Conservation (phyloP, 2,113 vertebrate genomes). For the Upupa epops region DNA sequence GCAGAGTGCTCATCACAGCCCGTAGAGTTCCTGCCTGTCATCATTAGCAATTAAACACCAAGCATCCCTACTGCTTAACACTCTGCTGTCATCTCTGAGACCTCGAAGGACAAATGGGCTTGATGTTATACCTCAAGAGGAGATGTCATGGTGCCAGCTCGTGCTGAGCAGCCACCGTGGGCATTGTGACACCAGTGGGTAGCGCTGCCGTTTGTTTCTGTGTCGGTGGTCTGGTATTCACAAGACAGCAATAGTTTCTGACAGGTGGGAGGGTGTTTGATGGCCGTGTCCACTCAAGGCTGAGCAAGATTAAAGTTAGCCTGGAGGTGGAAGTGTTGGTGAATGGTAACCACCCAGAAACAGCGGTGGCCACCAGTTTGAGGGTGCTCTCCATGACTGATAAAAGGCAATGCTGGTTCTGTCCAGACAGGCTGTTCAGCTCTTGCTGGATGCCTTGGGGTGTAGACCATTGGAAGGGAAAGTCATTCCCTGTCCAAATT, state of each 20-base stretch:
- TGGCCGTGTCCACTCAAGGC: background rate
- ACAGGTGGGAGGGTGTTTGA: background rate
- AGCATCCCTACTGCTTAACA: background rate
- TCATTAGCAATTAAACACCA: constrained; percentile 10
- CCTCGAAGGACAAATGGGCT: background rate
- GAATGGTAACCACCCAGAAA: background rate
- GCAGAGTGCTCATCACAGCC: background rate
- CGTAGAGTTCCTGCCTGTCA: background rate
- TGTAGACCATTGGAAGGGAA: background rate
- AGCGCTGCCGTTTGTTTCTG: too few relatives aligned
- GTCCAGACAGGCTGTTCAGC: background rate
- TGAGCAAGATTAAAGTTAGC: background rate
- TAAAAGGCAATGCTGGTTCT: background rate
- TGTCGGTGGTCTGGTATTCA: too few relatives aligned
- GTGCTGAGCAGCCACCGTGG: background rate
- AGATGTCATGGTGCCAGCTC: background rate
- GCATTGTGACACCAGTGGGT: background rate
- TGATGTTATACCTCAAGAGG: background rate
- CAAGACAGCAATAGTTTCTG: background rate
- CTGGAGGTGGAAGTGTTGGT: background rate
- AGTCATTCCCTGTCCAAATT: background rate
- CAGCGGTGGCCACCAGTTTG: background rate
- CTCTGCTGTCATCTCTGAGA: background rate
- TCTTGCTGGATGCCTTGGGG: background rate
- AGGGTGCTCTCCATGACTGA: background rate